These are phyloP conservation scores for Plusia festucae DNA, from an alignment of 2,888 invertebrate genomes.

Conservation along the genomic window DNA sequence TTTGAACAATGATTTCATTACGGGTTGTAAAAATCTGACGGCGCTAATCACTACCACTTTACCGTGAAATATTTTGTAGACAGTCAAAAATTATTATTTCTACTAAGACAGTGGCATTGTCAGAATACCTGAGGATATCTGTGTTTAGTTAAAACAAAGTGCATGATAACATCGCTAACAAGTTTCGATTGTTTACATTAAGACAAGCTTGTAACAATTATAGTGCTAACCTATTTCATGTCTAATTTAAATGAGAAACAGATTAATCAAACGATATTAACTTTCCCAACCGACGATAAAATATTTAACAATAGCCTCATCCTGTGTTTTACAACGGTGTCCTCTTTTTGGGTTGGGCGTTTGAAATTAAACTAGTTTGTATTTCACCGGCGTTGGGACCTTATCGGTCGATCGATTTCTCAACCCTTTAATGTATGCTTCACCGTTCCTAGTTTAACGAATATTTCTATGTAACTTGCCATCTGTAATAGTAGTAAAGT, in stretches of 20 bases:
- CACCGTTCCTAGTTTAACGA: constrained; percentile 75
- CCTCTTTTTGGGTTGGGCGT: constrained; percentile 79
- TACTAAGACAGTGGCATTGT: background rate
- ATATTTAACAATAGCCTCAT: constrained; percentile 83
- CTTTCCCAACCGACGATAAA: constrained; percentile 80
- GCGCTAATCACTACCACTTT: no score
- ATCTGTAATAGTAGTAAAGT: constrained; percentile 66
- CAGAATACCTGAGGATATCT: constrained; percentile 4
- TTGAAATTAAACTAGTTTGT: constrained; percentile 84
- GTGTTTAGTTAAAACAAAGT: constrained; percentile 1
- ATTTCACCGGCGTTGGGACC: constrained; percentile 78
- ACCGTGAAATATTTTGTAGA: no score
- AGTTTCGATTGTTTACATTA: constrained; percentile 74
- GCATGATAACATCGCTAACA: constrained; percentile 53
- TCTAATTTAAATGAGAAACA: constrained; percentile 84
- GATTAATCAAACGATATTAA: constrained; percentile 86
- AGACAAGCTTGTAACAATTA: constrained; percentile 78
- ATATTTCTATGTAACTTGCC: constrained; percentile 69
- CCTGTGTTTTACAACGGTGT: constrained; percentile 80
- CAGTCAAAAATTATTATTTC: background rate
- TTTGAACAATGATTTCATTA: no score
- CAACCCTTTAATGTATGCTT: constrained; percentile 85
- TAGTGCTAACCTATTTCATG: constrained; percentile 78
- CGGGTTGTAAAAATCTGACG: no score
- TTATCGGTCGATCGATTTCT: constrained; percentile 84